Base-by-base conservation (phyloP, 2,888 invertebrate species). In the Phrixothrix hirtus region DNA sequence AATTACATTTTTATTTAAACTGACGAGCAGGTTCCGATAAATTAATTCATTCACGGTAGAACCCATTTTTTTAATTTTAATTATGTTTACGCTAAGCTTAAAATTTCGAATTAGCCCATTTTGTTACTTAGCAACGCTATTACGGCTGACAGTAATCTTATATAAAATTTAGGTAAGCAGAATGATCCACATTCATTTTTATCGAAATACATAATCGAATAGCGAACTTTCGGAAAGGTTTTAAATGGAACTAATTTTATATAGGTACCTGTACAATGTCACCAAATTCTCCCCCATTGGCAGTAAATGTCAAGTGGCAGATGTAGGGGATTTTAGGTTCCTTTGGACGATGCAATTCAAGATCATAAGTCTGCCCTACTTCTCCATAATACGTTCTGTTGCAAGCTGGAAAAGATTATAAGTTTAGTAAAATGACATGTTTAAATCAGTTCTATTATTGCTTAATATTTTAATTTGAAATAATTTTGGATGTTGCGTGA, bases 331-430 rank as follows among this genome's bases (percentile, higher is more conserved):
- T 86, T 69, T 88, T 83, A 70, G 91, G 89, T 76, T 90, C 89
- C 63, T 89, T 86, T 13, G 92, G 92, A 55, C 91, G 83, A 74
- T 92, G 91, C 41, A 93, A 79, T 70, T 92, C 91, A 75, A 94
- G 71, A 64, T 90, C 87, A 74, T 94, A 93, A 1, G 92, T 92
- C 66, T 88, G 85, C 3, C 92, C 93, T 44, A 91, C 85, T 69
- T 93, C 90, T 1, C 93, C 94, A 65, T 88, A 92, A 76, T 93
- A 94, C 2, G 95, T 94, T 69, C 87, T 85, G 78, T 94, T 94
- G 78, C 94, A 95, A 38, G 87, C 91, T 91, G 82, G 34, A 76
- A 80, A 71, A n/a, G n/a, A n/a, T n/a, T n/a, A n/a, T n/a, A n/a
- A n/a, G n/a, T n/a, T n/a, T n/a, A n/a, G n/a, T n/a, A n/a, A n/a